Percentiles rank a stretch among this genome's conserved stretches.
Conservation (phyloP, 2,888 invertebrate genomes). For the Eudemis profundana region DNA sequence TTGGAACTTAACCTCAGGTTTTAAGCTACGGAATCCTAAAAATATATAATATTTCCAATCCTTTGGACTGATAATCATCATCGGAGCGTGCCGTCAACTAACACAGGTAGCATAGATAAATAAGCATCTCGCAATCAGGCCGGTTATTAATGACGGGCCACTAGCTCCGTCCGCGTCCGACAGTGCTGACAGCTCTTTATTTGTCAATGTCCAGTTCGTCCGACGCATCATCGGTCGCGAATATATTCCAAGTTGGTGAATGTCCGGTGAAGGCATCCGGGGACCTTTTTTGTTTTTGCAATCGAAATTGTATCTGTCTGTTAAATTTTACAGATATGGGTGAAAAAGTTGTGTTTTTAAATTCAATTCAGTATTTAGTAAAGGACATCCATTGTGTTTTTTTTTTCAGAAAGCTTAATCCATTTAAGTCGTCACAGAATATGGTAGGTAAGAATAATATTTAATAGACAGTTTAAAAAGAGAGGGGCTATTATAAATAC, state of each 20-base stretch:
- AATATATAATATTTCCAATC: constrained; percentile 18
- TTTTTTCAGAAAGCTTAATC: too few relatives aligned
- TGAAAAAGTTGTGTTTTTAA: too few relatives aligned
- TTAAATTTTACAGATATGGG: too few relatives aligned
- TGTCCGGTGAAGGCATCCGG: constrained; percentile 18
- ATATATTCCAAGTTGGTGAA: constrained; percentile 53
- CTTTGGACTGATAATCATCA: constrained; percentile 23
- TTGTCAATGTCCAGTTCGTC: constrained; percentile 71
- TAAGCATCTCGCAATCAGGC: constrained; percentile 70
- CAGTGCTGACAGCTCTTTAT: constrained; percentile 74
- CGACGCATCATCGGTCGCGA: constrained; percentile 63
- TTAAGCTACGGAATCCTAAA: constrained; percentile 7
- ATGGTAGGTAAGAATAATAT: too few relatives aligned
- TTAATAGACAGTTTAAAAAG: too few relatives aligned
- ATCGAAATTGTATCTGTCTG: neutral
- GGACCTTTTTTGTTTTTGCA: constrained; percentile 1
- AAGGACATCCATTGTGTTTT: too few relatives aligned
- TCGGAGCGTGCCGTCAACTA: constrained; percentile 46
- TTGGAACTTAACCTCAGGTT: too few relatives aligned
- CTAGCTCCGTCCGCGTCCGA: constrained; percentile 69
- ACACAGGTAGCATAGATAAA: constrained; percentile 75
- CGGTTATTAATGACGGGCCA: constrained; percentile 74
- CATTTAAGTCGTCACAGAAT: too few relatives aligned
- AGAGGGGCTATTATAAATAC: too few relatives aligned
- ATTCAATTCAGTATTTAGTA: too few relatives aligned